Evolutionary conservation across 2,888 invertebrate species (phyloP).

Genomic region (Macaria notata): DNA sequence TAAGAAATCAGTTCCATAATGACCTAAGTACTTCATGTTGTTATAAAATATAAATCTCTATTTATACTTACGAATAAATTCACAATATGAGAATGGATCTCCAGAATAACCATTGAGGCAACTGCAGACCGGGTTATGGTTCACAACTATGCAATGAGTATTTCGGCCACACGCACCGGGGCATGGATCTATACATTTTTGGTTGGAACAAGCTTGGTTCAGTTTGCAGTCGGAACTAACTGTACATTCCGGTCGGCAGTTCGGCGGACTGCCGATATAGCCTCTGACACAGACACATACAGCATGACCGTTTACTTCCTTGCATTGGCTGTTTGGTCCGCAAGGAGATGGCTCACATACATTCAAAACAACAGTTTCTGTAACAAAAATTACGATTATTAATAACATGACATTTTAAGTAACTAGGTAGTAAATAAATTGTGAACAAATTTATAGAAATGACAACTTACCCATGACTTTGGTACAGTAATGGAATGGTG

Average conservation of each 20-base stretch:
- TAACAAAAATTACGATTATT: conserved; percentile 27
- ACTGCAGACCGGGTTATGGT: conserved; percentile 86
- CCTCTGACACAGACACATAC: conserved; percentile 88
- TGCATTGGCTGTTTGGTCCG: conserved; percentile 88
- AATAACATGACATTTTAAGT: too few relatives aligned
- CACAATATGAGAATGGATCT: conserved; percentile 88
- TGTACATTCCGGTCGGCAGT: conserved; percentile 90
- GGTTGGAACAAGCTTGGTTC: conserved; percentile 87
- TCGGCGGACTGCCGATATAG: conserved; percentile 86
- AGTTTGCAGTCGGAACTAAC: conserved; percentile 88
- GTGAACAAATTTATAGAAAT: too few relatives aligned
- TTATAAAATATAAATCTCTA: too few relatives aligned
- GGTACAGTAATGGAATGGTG: conserved; percentile 83
- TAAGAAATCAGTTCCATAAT: conserved; percentile 4
- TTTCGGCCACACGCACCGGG: conserved; percentile 86
- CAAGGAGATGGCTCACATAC: conserved; percentile 80
- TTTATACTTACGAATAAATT: conserved; percentile 66
- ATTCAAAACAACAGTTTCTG: conserved; percentile 52
- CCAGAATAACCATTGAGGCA: conserved; percentile 85
- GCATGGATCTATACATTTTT: conserved; percentile 90
- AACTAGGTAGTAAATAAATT: too few relatives aligned
- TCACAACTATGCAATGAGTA: conserved; percentile 83
- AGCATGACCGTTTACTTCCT: conserved; percentile 85
- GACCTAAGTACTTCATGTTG: not conserved
- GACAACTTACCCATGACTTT: conserved; percentile 53